These are phyloP conservation scores for Drosophila bocqueti DNA, from an alignment of 1,140 invertebrate genomes.

Conservation along the genomic window DNA sequence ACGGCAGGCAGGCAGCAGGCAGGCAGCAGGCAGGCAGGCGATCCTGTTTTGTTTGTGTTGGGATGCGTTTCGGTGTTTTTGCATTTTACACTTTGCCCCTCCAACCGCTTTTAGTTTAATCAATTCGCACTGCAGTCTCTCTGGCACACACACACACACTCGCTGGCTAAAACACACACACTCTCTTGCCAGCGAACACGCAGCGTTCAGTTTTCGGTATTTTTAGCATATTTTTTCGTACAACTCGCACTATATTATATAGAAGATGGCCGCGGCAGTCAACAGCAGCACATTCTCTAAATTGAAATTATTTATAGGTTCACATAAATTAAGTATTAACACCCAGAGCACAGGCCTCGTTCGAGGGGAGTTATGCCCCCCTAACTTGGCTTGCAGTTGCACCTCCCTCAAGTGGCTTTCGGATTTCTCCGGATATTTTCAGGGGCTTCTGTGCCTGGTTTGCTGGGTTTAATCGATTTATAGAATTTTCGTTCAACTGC, in stretches of 20 bases:
- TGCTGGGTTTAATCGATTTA: not conserved
- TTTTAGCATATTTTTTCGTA: slow-evolving; percentile 79
- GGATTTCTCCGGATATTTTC: not conserved
- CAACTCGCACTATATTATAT: slow-evolving; percentile 80
- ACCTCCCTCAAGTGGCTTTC: not conserved
- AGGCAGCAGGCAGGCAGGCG: not conserved
- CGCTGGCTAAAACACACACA: slow-evolving; percentile 3
- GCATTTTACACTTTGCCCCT: slow-evolving; percentile 9
- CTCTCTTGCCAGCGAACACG: slow-evolving; percentile 45
- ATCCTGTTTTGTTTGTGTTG: slow-evolving; percentile 50
- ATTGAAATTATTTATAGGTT: slow-evolving; percentile 84
- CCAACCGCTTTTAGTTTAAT: slow-evolving; percentile 67
- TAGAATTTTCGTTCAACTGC: not conserved
- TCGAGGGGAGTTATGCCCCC: slow-evolving; percentile 40
- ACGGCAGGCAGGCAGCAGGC: slow-evolving; percentile 9
- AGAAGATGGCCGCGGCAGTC: slow-evolving; percentile 49
- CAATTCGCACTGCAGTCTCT: slow-evolving; percentile 64
- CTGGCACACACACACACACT: slow-evolving; percentile 4
- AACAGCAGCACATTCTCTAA: slow-evolving; percentile 80
- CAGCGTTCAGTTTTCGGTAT: slow-evolving; percentile 80
- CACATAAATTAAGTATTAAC: slow-evolving; percentile 84
- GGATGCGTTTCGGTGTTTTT: slow-evolving; percentile 34
- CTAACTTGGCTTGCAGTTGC: slow-evolving; percentile 35
- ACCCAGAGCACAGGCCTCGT: slow-evolving; percentile 34
- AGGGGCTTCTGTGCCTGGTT: not conserved